These are phyloP conservation scores for Harlomillsia oculata DNA, from an alignment of 1,140 invertebrate species.

Conservation along the genomic window DNA sequence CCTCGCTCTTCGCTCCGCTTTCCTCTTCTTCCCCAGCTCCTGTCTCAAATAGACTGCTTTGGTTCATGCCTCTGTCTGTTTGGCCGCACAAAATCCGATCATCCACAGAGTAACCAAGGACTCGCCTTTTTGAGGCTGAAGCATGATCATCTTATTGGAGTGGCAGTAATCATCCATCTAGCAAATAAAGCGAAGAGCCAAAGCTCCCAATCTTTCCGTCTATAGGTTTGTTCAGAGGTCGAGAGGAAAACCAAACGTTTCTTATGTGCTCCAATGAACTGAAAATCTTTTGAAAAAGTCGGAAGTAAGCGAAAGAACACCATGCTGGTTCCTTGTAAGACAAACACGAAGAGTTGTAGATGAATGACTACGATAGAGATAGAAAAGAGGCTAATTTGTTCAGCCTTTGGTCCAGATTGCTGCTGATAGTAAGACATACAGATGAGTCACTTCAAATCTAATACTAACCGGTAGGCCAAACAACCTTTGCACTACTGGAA, in stretches of 20 bases:
- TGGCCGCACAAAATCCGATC: too few relatives aligned
- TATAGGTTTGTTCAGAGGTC: not conserved
- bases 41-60: too few relatives aligned
- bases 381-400: slow-evolving; percentile 5
- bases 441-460: slow-evolving; percentile 21
- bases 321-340: too few relatives aligned
- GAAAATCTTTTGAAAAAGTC: slow-evolving; percentile 1
- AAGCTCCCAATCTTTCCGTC: too few relatives aligned
- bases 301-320: slow-evolving; percentile 4
- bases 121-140: too few relatives aligned
- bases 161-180: slow-evolving; percentile 19
- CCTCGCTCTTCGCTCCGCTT: too few relatives aligned
- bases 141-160: slow-evolving; percentile 14
- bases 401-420: too few relatives aligned
- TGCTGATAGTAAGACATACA: not conserved
- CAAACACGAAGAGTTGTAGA: not conserved
- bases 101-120: too few relatives aligned
- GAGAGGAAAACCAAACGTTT: not conserved
- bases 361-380: not conserved
- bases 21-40: too few relatives aligned
- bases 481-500: too few relatives aligned
- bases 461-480: too few relatives aligned
- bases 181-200: slow-evolving; percentile 13
- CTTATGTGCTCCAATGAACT: slow-evolving; percentile 14
- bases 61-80: too few relatives aligned